Base-by-base conservation (phyloP, 2,797 vertebrate genomes). In the Silurus lanzhouensis region DNA sequence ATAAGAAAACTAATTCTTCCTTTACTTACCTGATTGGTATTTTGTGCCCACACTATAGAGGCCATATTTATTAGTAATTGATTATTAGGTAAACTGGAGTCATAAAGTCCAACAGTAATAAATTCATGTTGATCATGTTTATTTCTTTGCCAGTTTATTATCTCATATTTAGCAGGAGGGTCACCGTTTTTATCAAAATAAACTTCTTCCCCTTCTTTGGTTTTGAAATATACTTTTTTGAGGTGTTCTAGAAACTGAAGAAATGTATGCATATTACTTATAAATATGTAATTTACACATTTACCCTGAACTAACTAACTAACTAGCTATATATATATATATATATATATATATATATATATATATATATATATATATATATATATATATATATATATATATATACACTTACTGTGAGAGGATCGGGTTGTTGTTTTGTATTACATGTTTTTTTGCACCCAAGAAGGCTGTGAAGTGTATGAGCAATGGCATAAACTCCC, bases 61-160 rank as follows among this genome's bases (percentile, higher is more conserved):
- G 60, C 52, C 83, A 90, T 91, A 3, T 89, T 81, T 14, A 94
- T 48, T 77, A 44, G 76, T 25, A 94, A 68, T 61, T 91, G 91
- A 88, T 91, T 83, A 83, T 66, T 78, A 66, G 91, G 87, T 78
- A 91, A 81, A 27, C 93, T 92, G 44, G 92, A 84, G 88, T 94
- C 94, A 87, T 94, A 90, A 48, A 92, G 84, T 58, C 94, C 94
- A 15, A 94, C 91, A 10, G 85, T 91, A 17, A 93, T 91, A 91
- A 93, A 94, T 10, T 88, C 84, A 64, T 92, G 90, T 2, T 70
- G 55, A n/a, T 85, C 77, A 0, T 92, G 89, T 79, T 84, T 71
- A 58, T 15, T 88, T 2, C 84, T 89, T 82, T 94, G 94, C 95
- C 94, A 95, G 88, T 94, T 95, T 83, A 95, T 91, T 15, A 95